A percentile compares a stretch with the other conserved stretches of the same genome.
Evolutionary conservation across 2,797 vertebrate genomes (phyloP).

Genomic region (Chlorospingus flavigularis): DNA sequence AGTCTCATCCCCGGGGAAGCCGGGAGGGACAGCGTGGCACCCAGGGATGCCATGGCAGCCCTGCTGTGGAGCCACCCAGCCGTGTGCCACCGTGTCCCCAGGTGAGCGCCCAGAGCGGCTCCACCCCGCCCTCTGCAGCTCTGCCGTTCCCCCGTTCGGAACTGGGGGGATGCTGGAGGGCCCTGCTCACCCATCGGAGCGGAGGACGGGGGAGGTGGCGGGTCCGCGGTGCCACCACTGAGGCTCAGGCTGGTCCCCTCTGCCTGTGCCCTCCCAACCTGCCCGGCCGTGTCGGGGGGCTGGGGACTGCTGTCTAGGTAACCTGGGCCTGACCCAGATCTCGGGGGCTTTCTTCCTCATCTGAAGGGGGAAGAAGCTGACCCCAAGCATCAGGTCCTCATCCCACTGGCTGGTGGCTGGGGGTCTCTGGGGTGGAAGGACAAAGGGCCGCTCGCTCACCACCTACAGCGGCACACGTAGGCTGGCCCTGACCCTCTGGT

Average conservation of each 20-base stretch:
- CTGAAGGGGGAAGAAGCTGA: background rate
- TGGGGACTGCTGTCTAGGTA: background rate
- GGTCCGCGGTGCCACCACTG: accelerated
- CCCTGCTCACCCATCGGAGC: background rate
- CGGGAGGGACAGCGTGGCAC: background rate
- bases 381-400: background rate
- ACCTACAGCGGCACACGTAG: background rate
- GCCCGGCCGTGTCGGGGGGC: accelerated
- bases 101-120: background rate
- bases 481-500: background rate
- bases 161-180: no score
- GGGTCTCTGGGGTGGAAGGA: accelerated
- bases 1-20: background rate
- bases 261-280: background rate
- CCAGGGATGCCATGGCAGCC: background rate
- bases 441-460: background rate
- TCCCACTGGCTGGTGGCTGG: no score
- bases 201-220: accelerated
- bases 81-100: background rate
- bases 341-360: accelerated
- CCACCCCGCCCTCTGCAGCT: background rate
- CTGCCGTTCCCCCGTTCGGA: accelerated
- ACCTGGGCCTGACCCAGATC: background rate
- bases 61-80: background rate
- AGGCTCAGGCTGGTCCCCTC: background rate